Percentiles rank a stretch among this genome's conserved stretches.
Conservation (phyloP, 2,888 invertebrate genomes). For the Fabriciana adippe region DNA sequence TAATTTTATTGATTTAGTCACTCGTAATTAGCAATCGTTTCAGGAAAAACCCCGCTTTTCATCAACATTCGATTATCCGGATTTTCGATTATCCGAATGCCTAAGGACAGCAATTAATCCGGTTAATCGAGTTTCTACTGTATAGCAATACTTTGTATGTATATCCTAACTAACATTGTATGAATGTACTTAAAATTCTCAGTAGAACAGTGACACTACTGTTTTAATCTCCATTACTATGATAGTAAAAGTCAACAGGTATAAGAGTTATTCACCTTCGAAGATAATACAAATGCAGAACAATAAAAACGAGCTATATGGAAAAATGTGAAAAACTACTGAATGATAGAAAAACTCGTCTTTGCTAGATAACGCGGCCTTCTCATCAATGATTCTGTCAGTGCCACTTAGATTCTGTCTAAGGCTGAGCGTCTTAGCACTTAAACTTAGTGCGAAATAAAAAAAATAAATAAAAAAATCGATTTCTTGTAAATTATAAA, state of each 20-base stretch:
- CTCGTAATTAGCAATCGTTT: no score
- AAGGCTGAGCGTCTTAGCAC: slow-evolving; percentile 17
- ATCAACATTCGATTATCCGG: no score
- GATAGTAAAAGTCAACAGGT: not conserved
- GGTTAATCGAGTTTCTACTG: no score
- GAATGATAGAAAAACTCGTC: slow-evolving; percentile 21
- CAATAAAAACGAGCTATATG: not conserved
- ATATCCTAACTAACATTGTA: no score
- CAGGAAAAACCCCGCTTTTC: no score
- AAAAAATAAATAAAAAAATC: slow-evolving; percentile 7
- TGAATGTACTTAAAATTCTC: no score
- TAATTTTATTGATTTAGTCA: no score
- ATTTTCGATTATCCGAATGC: no score
- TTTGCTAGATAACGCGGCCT: slow-evolving; percentile 33
- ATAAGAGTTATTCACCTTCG: slow-evolving; percentile 2
- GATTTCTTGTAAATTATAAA: no score
- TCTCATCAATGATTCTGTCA: slow-evolving; percentile 25
- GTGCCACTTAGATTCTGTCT: slow-evolving; percentile 19
- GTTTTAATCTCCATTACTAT: slow-evolving; percentile 9
- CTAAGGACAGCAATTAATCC: no score
- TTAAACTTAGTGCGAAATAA: slow-evolving; percentile 1
- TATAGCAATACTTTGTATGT: no score
- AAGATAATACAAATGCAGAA: not conserved
- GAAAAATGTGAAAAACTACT: slow-evolving; percentile 10
- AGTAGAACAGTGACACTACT: no score